Percentiles rank a stretch among this genome's conserved stretches.
phyloP scores from a whole-genome alignment of 37 sponge, comb jelly and placozoan genomes.

The Axinella damicornis region DNA sequence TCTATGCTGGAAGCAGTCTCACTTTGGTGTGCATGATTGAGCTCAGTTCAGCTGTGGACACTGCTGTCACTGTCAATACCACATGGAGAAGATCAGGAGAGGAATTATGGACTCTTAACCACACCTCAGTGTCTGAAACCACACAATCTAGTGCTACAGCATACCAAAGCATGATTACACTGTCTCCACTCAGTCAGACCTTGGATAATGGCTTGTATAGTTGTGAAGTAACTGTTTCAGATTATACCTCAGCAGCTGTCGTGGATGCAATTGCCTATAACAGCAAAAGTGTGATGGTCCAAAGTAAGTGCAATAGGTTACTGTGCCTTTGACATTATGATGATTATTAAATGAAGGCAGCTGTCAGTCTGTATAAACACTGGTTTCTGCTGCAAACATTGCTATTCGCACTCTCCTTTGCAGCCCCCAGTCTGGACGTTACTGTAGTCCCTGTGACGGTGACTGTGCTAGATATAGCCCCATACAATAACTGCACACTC shows the following conservation, averaged over 20 bases:
- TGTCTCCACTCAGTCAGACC: slow-evolving; percentile 1
- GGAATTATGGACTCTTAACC: no score
- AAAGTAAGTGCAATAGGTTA: slow-evolving; percentile 11
- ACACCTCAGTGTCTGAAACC: no score
- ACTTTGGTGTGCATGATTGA: slow-evolving; percentile 7
- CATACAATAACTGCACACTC: neutral
- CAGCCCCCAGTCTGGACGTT: neutral
- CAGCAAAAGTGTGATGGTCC: neutral
- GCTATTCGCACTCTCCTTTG: no score
- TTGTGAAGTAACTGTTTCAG: neutral
- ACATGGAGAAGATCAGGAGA: slow-evolving; percentile 14
- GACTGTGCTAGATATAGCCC: slow-evolving; percentile 18
- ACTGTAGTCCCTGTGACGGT: neutral
- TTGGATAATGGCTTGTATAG: slow-evolving; percentile 9
- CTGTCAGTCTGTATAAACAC: no score
- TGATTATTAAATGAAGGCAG: no score
- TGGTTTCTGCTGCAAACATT: no score
- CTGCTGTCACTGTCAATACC: neutral
- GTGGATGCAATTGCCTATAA: neutral
- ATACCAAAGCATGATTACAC: neutral
- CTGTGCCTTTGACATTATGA: no score
- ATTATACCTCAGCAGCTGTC: neutral
- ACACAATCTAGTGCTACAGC: no score
- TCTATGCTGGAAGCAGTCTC: slow-evolving; percentile 21
- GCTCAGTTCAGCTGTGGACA: neutral